Evolutionary conservation across 1,140 invertebrate genomes (phyloP), one percentile per base, ranked within the genome.

Genomic region (Drosophila paulistorum): DNA sequence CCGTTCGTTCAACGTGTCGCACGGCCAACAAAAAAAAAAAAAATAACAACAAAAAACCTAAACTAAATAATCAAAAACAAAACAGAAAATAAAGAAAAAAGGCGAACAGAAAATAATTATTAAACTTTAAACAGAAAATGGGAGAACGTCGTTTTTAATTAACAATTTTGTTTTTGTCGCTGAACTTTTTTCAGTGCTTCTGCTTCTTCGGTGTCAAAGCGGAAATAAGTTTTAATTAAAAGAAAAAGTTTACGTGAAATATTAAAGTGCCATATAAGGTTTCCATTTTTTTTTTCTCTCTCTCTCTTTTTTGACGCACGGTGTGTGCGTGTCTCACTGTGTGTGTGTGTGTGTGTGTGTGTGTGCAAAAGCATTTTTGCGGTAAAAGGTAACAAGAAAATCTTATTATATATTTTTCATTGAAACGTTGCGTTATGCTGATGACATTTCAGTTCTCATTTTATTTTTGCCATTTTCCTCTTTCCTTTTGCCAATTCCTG

Each of bases 141-240:
- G 20, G 35, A 37, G 39, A 45, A 55, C 68, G 74, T 81, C 54
- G 65, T 78, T 81, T 51, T 85, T 81, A 85, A 81, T 85, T 81
- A 86, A 85, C 74, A 79, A 77, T 79, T 85, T 74, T 51, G 45
- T 23, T 51, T 4, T 51, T 51, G 45, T 51, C 23, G 45, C 20
- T 51, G 17, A 51, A 51, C 17, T 23, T 51, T 51, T 51, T 51
- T 11, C 10, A 0, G 10, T 51, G 9, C 45, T 51, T 14, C 45
- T 23, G 7, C 9, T 11, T 20, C 45, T 20, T 20, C 45, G 45
- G 81, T 64, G 51, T 58, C 58, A 33, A 45, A 72, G 73, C 60
- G 64, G 69, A 69, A 84, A 77, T 54, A 77, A 76, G 70, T 80
- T 84, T 86, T 78, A 86, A 79, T 76, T 86, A 70, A 85, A 85